Percentiles rank a stretch among this genome's conserved stretches.
Evolutionary conservation across 2,888 invertebrate genomes (phyloP).

Genomic region (Spisula solida): DNA sequence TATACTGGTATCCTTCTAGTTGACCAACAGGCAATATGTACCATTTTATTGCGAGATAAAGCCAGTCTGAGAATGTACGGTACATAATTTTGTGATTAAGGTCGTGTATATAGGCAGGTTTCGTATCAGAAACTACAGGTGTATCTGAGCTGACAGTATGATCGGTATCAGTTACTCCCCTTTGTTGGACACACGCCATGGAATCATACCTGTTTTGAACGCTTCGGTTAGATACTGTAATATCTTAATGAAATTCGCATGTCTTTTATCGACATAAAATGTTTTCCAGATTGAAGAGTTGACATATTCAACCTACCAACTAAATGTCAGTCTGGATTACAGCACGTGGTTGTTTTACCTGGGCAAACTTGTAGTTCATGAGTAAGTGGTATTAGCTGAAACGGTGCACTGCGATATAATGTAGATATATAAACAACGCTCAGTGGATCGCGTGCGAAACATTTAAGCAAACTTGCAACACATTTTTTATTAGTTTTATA

Average conservation of each 20-base stretch:
- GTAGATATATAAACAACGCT: too few relatives aligned
- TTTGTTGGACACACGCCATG: slow-evolving; percentile 11
- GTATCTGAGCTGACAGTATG: neutral
- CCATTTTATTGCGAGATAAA: neutral
- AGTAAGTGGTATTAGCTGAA: neutral
- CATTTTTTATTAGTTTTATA: too few relatives aligned
- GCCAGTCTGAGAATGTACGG: slow-evolving; percentile 18
- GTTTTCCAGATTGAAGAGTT: neutral
- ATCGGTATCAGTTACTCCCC: neutral
- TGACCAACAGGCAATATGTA: neutral
- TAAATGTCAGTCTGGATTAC: neutral
- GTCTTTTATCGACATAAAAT: slow-evolving; percentile 18
- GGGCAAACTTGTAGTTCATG: neutral
- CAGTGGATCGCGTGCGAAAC: too few relatives aligned
- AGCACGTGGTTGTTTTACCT: neutral
- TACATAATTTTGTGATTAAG: neutral
- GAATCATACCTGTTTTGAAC: slow-evolving; percentile 8
- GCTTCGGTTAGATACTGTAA: neutral
- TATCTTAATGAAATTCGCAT: slow-evolving; percentile 20
- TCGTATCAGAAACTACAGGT: neutral
- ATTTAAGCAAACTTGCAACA: too few relatives aligned
- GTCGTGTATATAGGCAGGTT: neutral
- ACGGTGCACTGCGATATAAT: neutral
- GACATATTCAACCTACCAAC: neutral
- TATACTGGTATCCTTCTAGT: neutral